A percentile compares a stretch with the other conserved stretches of the same genome.
These are phyloP conservation scores for Dufourea novaeangliae DNA, from an alignment of 1,140 invertebrate genomes.

Conservation along the genomic window DNA sequence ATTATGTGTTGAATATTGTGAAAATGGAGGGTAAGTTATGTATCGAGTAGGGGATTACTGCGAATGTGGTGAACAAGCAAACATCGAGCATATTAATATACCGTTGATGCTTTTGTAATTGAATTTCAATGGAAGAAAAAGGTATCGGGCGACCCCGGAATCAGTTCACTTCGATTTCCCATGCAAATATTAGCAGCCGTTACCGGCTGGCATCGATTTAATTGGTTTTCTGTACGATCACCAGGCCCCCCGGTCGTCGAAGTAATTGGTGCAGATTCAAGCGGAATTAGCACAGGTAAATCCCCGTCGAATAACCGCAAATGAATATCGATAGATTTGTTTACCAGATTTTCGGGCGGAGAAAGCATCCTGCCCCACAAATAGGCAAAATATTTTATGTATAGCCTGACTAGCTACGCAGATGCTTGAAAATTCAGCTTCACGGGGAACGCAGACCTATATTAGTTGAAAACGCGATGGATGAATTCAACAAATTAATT, in stretches of 20 bases:
- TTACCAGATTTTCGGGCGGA: constrained; percentile 1
- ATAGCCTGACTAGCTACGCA: background rate
- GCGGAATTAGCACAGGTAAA: constrained; percentile 44
- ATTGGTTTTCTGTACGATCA: constrained; percentile 48
- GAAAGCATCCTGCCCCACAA: background rate
- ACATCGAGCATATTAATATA: background rate
- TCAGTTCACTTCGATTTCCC: constrained; percentile 27
- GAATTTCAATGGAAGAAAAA: constrained; percentile 7
- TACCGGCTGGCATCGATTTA: constrained; percentile 33
- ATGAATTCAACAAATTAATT: too few relatives aligned
- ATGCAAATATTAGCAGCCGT: constrained; percentile 45
- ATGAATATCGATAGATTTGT: constrained; percentile 51
- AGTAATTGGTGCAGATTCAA: constrained; percentile 41
- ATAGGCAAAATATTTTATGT: constrained; percentile 11
- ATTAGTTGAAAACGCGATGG: too few relatives aligned
- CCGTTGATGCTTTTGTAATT: constrained; percentile 5
- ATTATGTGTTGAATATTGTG: too few relatives aligned
- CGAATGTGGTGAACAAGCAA: background rate
- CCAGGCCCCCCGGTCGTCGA: constrained; percentile 7
- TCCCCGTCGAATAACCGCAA: constrained; percentile 29
- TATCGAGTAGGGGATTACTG: too few relatives aligned
- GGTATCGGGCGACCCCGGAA: background rate
- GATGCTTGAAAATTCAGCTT: constrained; percentile 6
- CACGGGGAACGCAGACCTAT: too few relatives aligned
- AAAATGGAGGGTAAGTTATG: too few relatives aligned